Percentiles rank a stretch among this genome's conserved stretches.
phyloP scores from a whole-genome alignment of 2,797 vertebrate species.

The Phyllotis vaccarum region DNA sequence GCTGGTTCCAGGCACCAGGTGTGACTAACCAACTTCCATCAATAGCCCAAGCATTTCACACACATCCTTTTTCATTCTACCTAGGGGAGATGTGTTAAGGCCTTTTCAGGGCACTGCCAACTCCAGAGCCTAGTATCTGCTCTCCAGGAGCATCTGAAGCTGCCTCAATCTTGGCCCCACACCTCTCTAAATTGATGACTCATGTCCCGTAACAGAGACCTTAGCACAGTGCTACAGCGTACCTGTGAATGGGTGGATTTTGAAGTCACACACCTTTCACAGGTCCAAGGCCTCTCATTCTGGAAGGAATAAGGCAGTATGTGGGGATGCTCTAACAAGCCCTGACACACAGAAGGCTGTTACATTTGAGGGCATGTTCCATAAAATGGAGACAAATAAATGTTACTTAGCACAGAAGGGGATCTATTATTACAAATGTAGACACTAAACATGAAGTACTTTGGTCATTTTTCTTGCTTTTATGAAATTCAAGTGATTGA shows the following conservation, averaged over 20 bases:
- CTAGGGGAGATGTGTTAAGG: conserved; percentile 10
- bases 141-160: not conserved
- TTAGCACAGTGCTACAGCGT: not conserved
- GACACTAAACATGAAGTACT: not conserved
- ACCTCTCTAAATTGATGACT: not conserved
- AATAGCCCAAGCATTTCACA: conserved; percentile 1
- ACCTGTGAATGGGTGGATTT: not conserved
- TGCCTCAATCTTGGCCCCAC: not conserved
- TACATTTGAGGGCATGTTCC: not conserved
- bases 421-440: not conserved
- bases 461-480: not conserved
- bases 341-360: not conserved
- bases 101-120: not conserved
- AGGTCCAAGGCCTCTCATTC: not conserved
- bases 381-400: not conserved
- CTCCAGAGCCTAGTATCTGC: not conserved
- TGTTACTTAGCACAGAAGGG: not conserved
- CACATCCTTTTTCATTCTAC: not conserved
- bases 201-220: not conserved
- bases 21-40: conserved; percentile 17
- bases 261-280: not conserved
- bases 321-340: not conserved
- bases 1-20: not conserved
- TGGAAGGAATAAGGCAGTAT: not conserved
- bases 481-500: not conserved